Evolutionary conservation across 2,113 vertebrate genomes (phyloP), one percentile per base, ranked within the genome.

Genomic region (Todiramphus chloris): DNA sequence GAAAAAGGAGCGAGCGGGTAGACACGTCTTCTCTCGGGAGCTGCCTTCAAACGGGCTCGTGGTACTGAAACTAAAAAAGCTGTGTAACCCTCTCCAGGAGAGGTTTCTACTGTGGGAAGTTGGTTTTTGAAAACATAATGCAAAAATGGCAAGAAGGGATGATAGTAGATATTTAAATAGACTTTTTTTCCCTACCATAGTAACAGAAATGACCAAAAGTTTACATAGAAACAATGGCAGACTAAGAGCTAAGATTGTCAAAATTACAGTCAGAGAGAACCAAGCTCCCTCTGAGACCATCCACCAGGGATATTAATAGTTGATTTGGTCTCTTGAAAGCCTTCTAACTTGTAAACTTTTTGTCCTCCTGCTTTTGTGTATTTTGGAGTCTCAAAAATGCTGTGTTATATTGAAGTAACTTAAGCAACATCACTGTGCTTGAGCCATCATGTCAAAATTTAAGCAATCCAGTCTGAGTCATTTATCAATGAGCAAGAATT

Each of bases 71-170:
- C 4, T 2, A 21, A 39, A 8, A 18, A 6, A 15, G 30, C 31
- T 5, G 1, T 7, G 15, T 18, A 2, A 3, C 0, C 6, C 9
- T 13, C 9, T 33, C 5, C 9, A 13, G 21, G 20, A 35, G 12
- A 59, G 11, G 9, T 7, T 35, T 50, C 13, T 48, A 2, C 51
- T 20, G 33, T 3, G 73, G 33, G 46, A 31, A 33, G 64, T 2
- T 16, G n/a, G 3, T 3, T 44, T 90, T 33, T 37, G 46, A 23
- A 37, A 30, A 51, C 20, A 41, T 15, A 0, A 0, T 6, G 13
- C 17, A 16, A 1, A 81, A 60, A 19, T 6, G 20, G 17, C 0
- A 28, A 51, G 44, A 46, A 46, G 44, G 18, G 44, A 19, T 46
- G 44, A 1, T 11, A 4, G 2, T 53, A 10, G 9, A 15, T 44